These are phyloP conservation scores for Cacatua alba DNA, from an alignment of 2,113 vertebrate genomes.

Conservation along the genomic window DNA sequence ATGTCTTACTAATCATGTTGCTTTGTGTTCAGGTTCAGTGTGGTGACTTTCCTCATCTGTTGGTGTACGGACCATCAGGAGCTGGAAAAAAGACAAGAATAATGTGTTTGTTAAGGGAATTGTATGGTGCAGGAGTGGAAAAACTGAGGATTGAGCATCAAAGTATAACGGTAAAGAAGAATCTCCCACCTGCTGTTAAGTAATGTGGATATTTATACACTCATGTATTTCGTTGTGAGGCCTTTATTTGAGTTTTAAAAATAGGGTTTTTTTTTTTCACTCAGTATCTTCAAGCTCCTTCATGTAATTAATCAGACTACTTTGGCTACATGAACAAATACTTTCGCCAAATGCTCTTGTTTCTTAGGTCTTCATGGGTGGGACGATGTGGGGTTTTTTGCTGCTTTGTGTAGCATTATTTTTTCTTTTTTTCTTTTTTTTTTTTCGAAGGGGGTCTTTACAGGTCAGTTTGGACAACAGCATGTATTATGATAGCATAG, in stretches of 20 bases:
- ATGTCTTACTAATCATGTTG: background rate
- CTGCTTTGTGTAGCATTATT: background rate
- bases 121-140: slow-evolving; percentile 94
- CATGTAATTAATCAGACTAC: background rate
- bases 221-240: background rate
- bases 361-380: background rate
- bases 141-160: slow-evolving; percentile 97
- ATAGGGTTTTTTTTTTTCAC: rapidly evolving
- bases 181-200: background rate
- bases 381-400: background rate
- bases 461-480: background rate
- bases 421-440: background rate
- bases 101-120: slow-evolving; percentile 93
- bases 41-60: slow-evolving; percentile 94
- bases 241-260: background rate
- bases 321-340: background rate
- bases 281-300: background rate
- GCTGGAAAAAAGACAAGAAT: slow-evolving; percentile 98
- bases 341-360: background rate
- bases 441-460: background rate
- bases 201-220: background rate
- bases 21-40: slow-evolving; percentile 85
- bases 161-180: slow-evolving; percentile 85
- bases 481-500: background rate
- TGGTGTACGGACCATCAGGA: slow-evolving; percentile 95